These are phyloP conservation scores for Pachyseris speciosa DNA, from an alignment of 64 coral and sea anemone species.

Conservation along the genomic window DNA sequence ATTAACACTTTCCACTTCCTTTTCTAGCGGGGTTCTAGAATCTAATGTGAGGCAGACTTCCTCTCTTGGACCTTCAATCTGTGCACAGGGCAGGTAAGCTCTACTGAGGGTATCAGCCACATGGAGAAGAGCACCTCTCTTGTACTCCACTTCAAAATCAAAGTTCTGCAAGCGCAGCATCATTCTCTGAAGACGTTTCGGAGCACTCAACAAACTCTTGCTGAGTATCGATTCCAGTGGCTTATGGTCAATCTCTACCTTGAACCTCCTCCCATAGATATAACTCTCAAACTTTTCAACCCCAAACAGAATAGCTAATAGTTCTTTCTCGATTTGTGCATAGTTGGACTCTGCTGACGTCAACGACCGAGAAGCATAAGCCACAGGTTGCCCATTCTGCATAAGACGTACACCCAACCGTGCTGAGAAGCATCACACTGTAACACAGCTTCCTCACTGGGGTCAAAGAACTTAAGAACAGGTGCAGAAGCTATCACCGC, in stretches of 20 bases:
- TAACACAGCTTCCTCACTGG: not conserved
- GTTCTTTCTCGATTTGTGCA: not conserved
- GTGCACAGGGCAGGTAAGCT: too few relatives aligned
- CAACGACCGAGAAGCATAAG: slow-evolving; percentile 2
- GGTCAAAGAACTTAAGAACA: slow-evolving; percentile 7
- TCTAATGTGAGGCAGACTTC: too few relatives aligned
- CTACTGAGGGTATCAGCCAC: too few relatives aligned
- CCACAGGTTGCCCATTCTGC: slow-evolving; percentile 23
- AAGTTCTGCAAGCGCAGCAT: too few relatives aligned
- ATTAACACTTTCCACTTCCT: too few relatives aligned
- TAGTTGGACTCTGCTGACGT: not conserved
- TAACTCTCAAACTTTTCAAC: slow-evolving; percentile 12
- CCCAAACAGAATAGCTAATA: not conserved
- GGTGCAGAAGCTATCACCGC: slow-evolving; percentile 1
- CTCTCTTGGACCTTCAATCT: too few relatives aligned
- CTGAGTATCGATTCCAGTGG: not conserved
- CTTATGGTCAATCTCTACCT: slow-evolving; percentile 3
- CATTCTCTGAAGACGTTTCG: too few relatives aligned
- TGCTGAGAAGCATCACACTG: slow-evolving; percentile 33
- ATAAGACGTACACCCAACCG: slow-evolving; percentile 35
- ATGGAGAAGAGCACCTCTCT: too few relatives aligned
- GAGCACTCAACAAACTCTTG: too few relatives aligned
- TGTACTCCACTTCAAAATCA: too few relatives aligned
- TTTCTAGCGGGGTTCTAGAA: too few relatives aligned
- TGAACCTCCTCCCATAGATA: not conserved